Conservation (phyloP, 2,888 invertebrate genomes). For the Pycnomerus fuliginosus region DNA sequence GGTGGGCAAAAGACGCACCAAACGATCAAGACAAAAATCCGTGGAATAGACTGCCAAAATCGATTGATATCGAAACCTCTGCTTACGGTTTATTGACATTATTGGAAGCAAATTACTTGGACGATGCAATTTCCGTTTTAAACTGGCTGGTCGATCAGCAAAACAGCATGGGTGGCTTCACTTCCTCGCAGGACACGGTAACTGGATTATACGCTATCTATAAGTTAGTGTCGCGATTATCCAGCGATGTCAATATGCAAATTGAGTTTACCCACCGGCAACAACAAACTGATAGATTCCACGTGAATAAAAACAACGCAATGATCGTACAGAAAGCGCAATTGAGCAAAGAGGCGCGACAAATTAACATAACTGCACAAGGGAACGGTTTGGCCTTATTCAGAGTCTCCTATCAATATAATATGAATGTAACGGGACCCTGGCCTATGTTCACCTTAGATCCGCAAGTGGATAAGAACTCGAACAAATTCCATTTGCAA, state of each 20-base stretch:
- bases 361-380: constrained; percentile 71
- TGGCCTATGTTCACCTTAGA: constrained; percentile 86
- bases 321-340: constrained; percentile 76
- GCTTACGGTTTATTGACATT: constrained; percentile 82
- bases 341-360: constrained; percentile 59
- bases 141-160: constrained; percentile 73
- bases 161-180: constrained; percentile 70
- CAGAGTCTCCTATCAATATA: constrained; percentile 77
- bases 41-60: constrained; percentile 65
- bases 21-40: constrained; percentile 62
- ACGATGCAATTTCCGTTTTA: constrained; percentile 64
- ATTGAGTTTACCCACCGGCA: constrained; percentile 45
- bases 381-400: constrained; percentile 79
- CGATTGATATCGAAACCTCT: constrained; percentile 82
- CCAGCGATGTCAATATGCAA: constrained; percentile 53
- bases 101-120: constrained; percentile 53
- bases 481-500: constrained; percentile 72
- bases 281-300: constrained; percentile 61
- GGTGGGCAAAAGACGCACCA: constrained; percentile 73
- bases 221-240: constrained; percentile 62
- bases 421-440: constrained; percentile 82
- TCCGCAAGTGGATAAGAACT: constrained; percentile 80
- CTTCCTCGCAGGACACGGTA: constrained; percentile 75
- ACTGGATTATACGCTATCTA: constrained; percentile 72
- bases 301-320: constrained; percentile 73